These are phyloP conservation scores for Poecilia velifera DNA, from an alignment of 2,797 vertebrate species.

Conservation along the genomic window DNA sequence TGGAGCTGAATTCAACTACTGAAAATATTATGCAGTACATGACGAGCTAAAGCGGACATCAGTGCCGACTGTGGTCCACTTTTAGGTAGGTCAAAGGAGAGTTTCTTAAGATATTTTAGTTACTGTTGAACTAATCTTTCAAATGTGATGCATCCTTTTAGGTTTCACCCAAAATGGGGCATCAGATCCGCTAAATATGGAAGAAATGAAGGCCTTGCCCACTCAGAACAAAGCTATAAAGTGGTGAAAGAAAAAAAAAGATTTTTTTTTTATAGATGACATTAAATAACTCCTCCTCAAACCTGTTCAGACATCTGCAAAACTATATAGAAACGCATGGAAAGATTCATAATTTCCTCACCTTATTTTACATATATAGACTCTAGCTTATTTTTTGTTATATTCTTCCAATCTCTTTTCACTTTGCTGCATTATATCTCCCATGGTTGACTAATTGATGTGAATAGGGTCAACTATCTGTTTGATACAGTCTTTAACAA, in stretches of 20 bases:
- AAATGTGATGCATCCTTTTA: not conserved
- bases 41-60: not conserved
- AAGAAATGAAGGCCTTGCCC: not conserved
- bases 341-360: not conserved
- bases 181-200: not conserved
- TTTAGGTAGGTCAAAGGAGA: not conserved
- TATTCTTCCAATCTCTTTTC: not conserved
- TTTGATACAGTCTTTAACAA: not conserved
- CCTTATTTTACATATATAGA: not conserved
- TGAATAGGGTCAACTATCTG: not conserved
- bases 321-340: not conserved
- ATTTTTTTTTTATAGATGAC: not conserved
- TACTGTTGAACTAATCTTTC: not conserved
- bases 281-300: not conserved
- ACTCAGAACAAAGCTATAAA: not conserved
- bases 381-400: not conserved
- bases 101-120: not conserved
- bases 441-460: not conserved
- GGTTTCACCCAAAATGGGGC: not conserved
- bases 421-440: not conserved
- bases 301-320: not conserved
- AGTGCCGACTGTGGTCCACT: not conserved
- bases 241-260: not conserved
- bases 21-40: not conserved
- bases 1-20: no score